Base-by-base conservation (phyloP, 1,140 invertebrate genomes). In the Myzus persicae region DNA sequence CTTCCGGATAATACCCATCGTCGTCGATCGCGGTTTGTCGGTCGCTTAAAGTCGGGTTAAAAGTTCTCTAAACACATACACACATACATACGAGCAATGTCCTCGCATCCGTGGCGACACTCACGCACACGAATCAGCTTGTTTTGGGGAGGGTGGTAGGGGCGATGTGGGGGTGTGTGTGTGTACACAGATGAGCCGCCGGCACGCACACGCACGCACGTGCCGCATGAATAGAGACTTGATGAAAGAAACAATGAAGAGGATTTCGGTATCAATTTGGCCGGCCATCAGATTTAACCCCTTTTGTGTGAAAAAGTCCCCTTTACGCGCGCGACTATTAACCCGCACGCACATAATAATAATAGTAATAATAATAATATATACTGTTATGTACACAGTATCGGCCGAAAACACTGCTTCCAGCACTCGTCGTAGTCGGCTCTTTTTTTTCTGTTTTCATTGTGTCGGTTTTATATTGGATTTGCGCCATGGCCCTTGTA, bases 201-300 rank as follows among this genome's bases (percentile, higher is more conserved):
- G 51, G 59, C 91, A 81, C 42, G 42, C 42, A 48, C n/a, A 92
- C 44, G 44, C 31, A 44, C 44, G 76, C 91, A 82, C 76, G 91
- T 82, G 76, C 76, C 81, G 76, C 40, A 54, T 93, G 91, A 93
- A 93, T 93, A 93, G 91, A 51, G 91, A 84, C 91, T 93, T 93
- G 91, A 93, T 93, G 91, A 93, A 85, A 93, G 91, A 93, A 93
- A 93, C 91, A 93, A 93, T 93, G 81, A 93, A 81, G 81, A 84
- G 76, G 67, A 93, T 84, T 93, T 93, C 14, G 91, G 76, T 93
- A 93, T 93, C 91, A 93, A 93, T 93, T 93, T 93, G 91, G 91
- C 81, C 48, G 81, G 91, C 91, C 91, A 85, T 93, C 91, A 48
- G 91, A 85, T 84, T 93, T 93, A 93, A 93, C 81, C 91, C 91